Evolutionary conservation across 2,797 vertebrate genomes (phyloP).

Genomic region (Synanceia verrucosa): DNA sequence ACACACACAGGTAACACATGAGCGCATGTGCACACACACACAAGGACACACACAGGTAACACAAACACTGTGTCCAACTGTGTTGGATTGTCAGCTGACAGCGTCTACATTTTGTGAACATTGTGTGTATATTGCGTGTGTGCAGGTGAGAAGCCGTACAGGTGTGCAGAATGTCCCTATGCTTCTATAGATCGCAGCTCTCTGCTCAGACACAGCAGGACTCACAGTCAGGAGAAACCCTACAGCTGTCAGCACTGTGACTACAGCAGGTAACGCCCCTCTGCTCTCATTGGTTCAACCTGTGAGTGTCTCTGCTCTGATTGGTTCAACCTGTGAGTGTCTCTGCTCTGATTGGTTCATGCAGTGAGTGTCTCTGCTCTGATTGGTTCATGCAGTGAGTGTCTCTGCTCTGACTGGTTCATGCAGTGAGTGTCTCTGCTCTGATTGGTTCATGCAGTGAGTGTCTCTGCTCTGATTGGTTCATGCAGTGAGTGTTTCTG

Average conservation of each 20-base stretch:
- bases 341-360: neutral
- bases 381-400: neutral
- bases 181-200: constrained; percentile 82
- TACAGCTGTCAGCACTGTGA: constrained; percentile 76
- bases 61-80: no score
- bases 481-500: neutral
- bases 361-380: neutral
- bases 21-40: neutral
- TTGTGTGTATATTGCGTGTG: neutral
- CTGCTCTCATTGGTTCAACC: neutral
- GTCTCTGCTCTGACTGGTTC: neutral
- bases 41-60: neutral
- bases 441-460: neutral
- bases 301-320: neutral
- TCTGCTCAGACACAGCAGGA: constrained; percentile 69
- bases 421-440: neutral
- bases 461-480: neutral
- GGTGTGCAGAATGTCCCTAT: constrained; percentile 75
- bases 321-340: neutral
- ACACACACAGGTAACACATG: constrained; percentile 62
- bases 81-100: no score
- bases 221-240: constrained; percentile 73
- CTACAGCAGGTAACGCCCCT: constrained; percentile 63
- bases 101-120: no score
- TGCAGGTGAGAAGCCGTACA: constrained; percentile 82